Evolutionary conservation across 2,888 invertebrate species (phyloP), one percentile per base, ranked within the genome.

Genomic region (Himalopsyche tibetana): DNA sequence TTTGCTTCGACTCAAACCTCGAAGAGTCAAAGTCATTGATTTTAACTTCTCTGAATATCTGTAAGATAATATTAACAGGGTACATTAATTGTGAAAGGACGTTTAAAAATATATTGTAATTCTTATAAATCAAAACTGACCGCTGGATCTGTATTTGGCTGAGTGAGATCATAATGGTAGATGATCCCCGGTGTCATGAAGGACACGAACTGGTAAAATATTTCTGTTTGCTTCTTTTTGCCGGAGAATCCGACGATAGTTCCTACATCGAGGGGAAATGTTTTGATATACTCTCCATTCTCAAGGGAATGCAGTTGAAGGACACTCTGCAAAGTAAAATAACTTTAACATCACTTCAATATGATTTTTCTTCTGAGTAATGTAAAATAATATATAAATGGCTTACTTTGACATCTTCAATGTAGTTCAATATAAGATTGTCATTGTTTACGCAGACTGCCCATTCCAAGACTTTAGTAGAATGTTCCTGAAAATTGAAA

Each of bases 171-270:
- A 88, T 97, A 96, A 89, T 95, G 95, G 92, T 97, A 99, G 90
- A 99, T 98, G 89, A 96, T 91, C 0, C 94, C 95, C 40, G 99
- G 99, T 83, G 97, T 96, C 82, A 99, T 94, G 93, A 99, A 99
- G 0, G 99, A 99, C 89, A 96, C 96, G 92, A 99, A 99, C 90
- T 96, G 95, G 92, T 97, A 99, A 93, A 99, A 99, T 90, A 99
- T 96, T 93, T 98, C 98, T 0, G 95, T 94, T 90, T 97, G 96
- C 89, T 96, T 94, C 90, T 96, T 96, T 91, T 97, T 96, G 15
- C 98, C 98, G 19, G 97, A 96, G 91, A 97, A 96, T 4, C 96
- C 96, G 28, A 95, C 95, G 55, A 99, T 94, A 0, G 97, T 96
- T 36, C 99, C 99, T 88, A 99, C 96, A 89, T 96, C 97, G 88